These are phyloP conservation scores for Vanessa cardui DNA, from an alignment of 2,888 invertebrate genomes.

Conservation along the genomic window DNA sequence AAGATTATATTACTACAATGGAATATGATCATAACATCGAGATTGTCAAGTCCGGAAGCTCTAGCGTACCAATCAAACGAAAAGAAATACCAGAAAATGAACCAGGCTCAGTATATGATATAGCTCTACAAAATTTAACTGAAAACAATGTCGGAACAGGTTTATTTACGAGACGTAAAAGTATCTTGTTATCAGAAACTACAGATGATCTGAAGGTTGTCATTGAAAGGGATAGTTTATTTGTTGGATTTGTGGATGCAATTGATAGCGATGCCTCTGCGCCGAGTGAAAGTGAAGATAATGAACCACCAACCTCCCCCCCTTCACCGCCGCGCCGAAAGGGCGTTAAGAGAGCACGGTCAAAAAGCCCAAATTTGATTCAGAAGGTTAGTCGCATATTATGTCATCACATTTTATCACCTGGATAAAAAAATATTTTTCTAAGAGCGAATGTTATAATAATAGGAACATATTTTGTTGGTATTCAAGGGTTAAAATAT, in stretches of 20 bases:
- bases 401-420: too few relatives aligned
- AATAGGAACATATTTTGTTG: too few relatives aligned
- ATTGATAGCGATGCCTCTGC: slow-evolving; percentile 69
- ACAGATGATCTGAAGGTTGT: slow-evolving; percentile 72
- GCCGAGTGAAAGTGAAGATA: slow-evolving; percentile 62
- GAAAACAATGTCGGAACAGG: slow-evolving; percentile 46
- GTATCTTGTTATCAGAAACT: slow-evolving; percentile 52
- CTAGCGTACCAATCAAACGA: slow-evolving; percentile 16
- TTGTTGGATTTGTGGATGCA: slow-evolving; percentile 72
- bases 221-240: slow-evolving; percentile 78
- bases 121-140: slow-evolving; percentile 28
- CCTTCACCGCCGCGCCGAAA: slow-evolving; percentile 48
- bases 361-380: slow-evolving; percentile 56
- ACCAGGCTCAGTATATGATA: slow-evolving; percentile 34
- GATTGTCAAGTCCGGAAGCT: slow-evolving; percentile 39
- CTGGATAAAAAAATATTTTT: too few relatives aligned
- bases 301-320: slow-evolving; percentile 32
- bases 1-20: slow-evolving; percentile 67
- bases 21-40: slow-evolving; percentile 67
- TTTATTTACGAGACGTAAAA: slow-evolving; percentile 60
- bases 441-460: too few relatives aligned
- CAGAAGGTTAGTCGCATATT: slow-evolving; percentile 59
- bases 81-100: slow-evolving; percentile 33
- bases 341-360: slow-evolving; percentile 60
- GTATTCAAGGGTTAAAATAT: too few relatives aligned